Conservation (phyloP, 2,888 invertebrate genomes). For the Tyria jacobaeae region DNA sequence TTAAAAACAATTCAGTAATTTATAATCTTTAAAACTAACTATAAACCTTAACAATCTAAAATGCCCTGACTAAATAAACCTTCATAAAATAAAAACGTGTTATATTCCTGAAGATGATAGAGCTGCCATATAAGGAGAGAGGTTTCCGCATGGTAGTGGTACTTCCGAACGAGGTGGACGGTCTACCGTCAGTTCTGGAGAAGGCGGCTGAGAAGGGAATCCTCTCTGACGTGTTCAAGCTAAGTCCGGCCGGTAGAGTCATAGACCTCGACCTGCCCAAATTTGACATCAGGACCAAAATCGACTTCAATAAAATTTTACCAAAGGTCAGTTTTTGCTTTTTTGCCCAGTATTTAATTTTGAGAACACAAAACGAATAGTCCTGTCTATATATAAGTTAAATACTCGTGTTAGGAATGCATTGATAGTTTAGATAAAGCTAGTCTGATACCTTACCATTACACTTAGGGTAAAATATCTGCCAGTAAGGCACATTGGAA, state of each 20-base stretch:
- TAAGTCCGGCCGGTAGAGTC: slow-evolving; percentile 47
- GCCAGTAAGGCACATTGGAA: too few species aligned
- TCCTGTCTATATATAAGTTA: neutral
- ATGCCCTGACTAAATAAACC: neutral
- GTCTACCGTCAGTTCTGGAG: slow-evolving; percentile 58
- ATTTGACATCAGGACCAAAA: slow-evolving; percentile 62
- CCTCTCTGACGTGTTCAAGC: slow-evolving; percentile 56
- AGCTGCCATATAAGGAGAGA: slow-evolving; percentile 65
- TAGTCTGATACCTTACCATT: too few species aligned
- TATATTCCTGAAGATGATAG: slow-evolving; percentile 56
- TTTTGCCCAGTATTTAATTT: neutral
- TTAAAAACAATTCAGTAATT: too few species aligned
- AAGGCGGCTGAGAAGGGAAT: slow-evolving; percentile 59
- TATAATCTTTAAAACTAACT: too few species aligned
- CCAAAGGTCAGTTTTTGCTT: too few species aligned
- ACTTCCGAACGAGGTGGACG: slow-evolving; percentile 63
- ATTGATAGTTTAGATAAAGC: too few species aligned
- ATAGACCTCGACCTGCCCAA: slow-evolving; percentile 62
- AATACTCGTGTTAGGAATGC: too few species aligned
- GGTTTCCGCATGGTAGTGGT: slow-evolving; percentile 70
- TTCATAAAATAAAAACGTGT: neutral
- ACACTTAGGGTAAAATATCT: too few species aligned
- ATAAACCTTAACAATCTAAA: too few species aligned
- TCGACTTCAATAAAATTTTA: slow-evolving; percentile 59
- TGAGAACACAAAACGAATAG: too few species aligned